Percentiles rank a stretch among this genome's conserved stretches.
Evolutionary conservation across 2,797 vertebrate genomes (phyloP).

Genomic region (Paguma larvata): DNA sequence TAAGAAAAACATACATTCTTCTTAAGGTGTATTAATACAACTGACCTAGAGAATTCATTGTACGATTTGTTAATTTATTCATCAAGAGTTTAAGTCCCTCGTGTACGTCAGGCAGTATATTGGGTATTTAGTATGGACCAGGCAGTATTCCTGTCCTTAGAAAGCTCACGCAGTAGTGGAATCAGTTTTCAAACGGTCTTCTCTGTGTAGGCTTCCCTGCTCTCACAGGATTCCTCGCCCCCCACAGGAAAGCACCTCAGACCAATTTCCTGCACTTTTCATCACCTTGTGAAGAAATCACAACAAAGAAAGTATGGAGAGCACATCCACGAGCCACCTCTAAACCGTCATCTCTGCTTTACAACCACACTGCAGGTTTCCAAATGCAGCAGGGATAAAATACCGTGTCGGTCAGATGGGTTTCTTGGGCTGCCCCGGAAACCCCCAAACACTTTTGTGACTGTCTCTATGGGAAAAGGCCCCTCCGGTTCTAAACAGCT

Average conservation of each 20-base stretch:
- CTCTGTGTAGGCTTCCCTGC: not conserved
- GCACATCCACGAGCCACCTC: not conserved
- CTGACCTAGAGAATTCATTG: not conserved
- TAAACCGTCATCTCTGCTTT: not conserved
- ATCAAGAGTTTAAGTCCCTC: not conserved
- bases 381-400: not conserved
- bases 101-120: not conserved
- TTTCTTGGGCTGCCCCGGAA: constrained; percentile 16
- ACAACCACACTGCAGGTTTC: not conserved
- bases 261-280: not conserved
- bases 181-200: not conserved
- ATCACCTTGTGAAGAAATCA: not conserved
- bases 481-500: not conserved
- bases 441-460: not conserved
- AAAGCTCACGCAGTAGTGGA: not conserved
- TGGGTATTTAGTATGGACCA: not conserved
- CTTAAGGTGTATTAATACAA: not conserved
- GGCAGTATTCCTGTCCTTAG: not conserved
- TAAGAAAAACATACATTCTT: constrained; percentile 13
- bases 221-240: not conserved
- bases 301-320: not conserved
- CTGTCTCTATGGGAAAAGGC: not conserved
- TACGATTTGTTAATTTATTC: not conserved
- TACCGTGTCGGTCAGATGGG: not conserved
- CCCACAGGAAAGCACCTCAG: not conserved